Evolutionary conservation across 2,797 vertebrate genomes (phyloP).

Genomic region (Urophycis tenuis): DNA sequence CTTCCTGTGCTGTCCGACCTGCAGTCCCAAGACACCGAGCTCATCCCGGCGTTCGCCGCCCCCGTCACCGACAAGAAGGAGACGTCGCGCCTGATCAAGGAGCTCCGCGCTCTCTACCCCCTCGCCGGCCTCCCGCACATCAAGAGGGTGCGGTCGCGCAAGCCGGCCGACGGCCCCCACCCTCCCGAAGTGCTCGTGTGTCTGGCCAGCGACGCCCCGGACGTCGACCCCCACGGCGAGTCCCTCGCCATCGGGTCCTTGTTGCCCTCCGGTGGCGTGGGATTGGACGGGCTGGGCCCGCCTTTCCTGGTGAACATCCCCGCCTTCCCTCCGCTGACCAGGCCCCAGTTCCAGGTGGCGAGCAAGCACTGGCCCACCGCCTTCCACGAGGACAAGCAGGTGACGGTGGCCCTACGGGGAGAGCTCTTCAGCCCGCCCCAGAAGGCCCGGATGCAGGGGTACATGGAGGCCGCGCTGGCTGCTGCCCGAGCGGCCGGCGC

Average conservation of each 20-base stretch:
- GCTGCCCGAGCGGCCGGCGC: slow-evolving; percentile 59
- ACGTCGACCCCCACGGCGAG: neutral
- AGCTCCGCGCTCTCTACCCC: slow-evolving; percentile 65
- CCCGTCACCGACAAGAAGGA: slow-evolving; percentile 74
- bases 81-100: slow-evolving; percentile 73
- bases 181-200: slow-evolving; percentile 77
- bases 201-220: slow-evolving; percentile 46
- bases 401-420: slow-evolving; percentile 69
- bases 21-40: slow-evolving; percentile 61
- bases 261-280: slow-evolving; percentile 47
- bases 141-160: slow-evolving; percentile 76
- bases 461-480: slow-evolving; percentile 73
- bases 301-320: slow-evolving; percentile 77
- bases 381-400: slow-evolving; percentile 80
- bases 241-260: slow-evolving; percentile 49
- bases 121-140: slow-evolving; percentile 71
- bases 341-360: slow-evolving; percentile 77
- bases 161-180: slow-evolving; percentile 44
- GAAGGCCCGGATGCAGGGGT: slow-evolving; percentile 64
- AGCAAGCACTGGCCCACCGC: slow-evolving; percentile 78
- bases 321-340: slow-evolving; percentile 68
- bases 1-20: slow-evolving; percentile 76
- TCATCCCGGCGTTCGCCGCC: slow-evolving; percentile 73
- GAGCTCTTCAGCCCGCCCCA: slow-evolving; percentile 67
- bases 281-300: slow-evolving; percentile 65